A percentile compares a stretch with the other conserved stretches of the same genome.
Evolutionary conservation across 1,140 invertebrate genomes (phyloP).

Genomic region (Caenorhabditis remanei): DNA sequence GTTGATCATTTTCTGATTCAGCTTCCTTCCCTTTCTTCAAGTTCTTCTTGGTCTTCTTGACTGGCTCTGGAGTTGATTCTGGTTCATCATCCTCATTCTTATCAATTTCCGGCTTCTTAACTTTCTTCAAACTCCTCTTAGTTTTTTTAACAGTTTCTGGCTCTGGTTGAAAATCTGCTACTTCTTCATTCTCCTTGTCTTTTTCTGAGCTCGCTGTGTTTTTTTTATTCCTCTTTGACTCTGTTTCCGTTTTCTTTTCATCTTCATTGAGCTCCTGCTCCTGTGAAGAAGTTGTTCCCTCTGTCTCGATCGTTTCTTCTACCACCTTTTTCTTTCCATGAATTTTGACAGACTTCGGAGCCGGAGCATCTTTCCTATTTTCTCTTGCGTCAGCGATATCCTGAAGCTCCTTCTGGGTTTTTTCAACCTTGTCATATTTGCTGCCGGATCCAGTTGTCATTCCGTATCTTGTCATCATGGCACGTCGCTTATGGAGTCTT

Average conservation of each 20-base stretch:
- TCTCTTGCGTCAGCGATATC: constrained; percentile 38
- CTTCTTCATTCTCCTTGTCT: too few species aligned
- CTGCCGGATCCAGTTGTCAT: constrained; percentile 5
- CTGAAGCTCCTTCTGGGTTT: constrained; percentile 28
- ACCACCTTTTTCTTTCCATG: constrained; percentile 21
- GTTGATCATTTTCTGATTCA: constrained; percentile 39
- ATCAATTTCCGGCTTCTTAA: not conserved
- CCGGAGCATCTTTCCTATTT: constrained; percentile 11
- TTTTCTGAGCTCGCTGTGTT: too few species aligned
- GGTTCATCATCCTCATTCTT: not conserved
- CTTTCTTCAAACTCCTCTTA: constrained; percentile 14
- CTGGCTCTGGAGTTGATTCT: constrained; percentile 58
- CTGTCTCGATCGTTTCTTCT: not conserved
- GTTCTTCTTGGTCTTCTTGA: constrained; percentile 2
- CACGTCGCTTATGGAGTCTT: constrained; percentile 29
- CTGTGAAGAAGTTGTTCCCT: not conserved
- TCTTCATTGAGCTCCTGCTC: not conserved
- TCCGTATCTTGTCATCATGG: constrained; percentile 40
- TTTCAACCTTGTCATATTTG: constrained; percentile 43
- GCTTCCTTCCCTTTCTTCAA: constrained; percentile 38
- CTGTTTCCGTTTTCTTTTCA: not conserved
- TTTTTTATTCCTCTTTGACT: not conserved
- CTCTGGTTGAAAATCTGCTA: not conserved
- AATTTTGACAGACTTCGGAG: constrained; percentile 3
- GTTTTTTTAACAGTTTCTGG: constrained; percentile 3